Evolutionary conservation across 2,888 invertebrate genomes (phyloP), one percentile per base, ranked within the genome.

Genomic region (Rhaphigaster nebulosa): DNA sequence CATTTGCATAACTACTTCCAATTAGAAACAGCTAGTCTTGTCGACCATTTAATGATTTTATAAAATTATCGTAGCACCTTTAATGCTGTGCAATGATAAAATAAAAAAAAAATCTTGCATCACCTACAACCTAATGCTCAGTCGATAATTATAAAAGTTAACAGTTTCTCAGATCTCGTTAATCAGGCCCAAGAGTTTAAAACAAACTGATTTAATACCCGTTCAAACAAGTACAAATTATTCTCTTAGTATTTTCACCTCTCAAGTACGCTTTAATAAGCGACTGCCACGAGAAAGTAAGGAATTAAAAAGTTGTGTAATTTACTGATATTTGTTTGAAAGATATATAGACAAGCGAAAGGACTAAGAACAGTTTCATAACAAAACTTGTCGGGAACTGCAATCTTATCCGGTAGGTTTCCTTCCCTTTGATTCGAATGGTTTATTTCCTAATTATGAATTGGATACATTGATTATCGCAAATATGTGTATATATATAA

Each of bases 291-390:
- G 38, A 76, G 70, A 38, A 70, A 76, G 70, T 38, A 20, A 10
- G 23, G 70, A 29, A 38, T 76, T 76, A 76, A 20, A 38, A 76
- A 76, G 70, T 76, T 76, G 38, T 38, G 70, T 38, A 34, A 76
- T 76, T 38, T 76, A 38, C 34, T 76, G 38, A 76, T 38, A 76
- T 76, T 76, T 20, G 65, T 38, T 76, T 34, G 70, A 76, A 76
- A 34, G 38, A 5, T 23, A 38, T 29, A 65, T 15, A 26, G 29
- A 1, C 70, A 76, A 76, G 70, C 2, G 70, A 38, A 76, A 38
- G 70, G 70, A 76, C 34, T 20, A 76, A 15, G 15, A 76, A 29
- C 29, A 38, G 70, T 76, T 76, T 76, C 70, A 76, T 38, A 76
- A 76, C 70, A 20, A 34, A 76, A 76, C 70, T 76, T 38, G 34